Conservation (phyloP, 1,140 invertebrate species). For the Drosophila teissieri region DNA sequence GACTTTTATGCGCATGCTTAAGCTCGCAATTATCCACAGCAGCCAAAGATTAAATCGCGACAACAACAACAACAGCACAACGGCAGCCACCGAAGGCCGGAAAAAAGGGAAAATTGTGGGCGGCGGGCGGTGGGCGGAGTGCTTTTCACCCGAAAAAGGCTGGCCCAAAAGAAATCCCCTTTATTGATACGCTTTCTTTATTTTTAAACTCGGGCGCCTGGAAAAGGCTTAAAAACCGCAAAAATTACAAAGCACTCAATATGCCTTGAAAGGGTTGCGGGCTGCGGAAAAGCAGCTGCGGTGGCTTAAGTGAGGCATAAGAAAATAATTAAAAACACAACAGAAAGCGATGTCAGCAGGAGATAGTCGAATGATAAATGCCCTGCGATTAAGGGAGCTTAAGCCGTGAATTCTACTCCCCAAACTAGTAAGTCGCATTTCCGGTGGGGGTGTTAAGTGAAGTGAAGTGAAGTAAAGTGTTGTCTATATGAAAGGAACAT, state of each 20-base stretch:
- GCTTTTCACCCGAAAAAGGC: background rate
- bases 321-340: constrained; percentile 77
- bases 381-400: constrained; percentile 24
- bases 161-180: constrained; percentile 51
- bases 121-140: too few relatives aligned
- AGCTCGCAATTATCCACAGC: constrained; percentile 79
- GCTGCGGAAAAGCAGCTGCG: constrained; percentile 4
- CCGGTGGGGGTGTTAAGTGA: background rate
- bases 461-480: background rate
- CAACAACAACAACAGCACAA: constrained; percentile 25
- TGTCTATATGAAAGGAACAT: too few relatives aligned
- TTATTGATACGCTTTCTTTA: constrained; percentile 72
- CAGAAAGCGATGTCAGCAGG: constrained; percentile 28
- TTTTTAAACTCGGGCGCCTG: constrained; percentile 23
- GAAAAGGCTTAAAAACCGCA: constrained; percentile 72
- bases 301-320: constrained; percentile 70
- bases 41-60: constrained; percentile 78
- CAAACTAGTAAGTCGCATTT: background rate
- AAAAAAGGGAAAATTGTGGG: constrained; percentile 22
- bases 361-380: constrained; percentile 49
- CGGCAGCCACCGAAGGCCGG: constrained; percentile 7
- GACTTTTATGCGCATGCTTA: constrained; percentile 81
- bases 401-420: background rate
- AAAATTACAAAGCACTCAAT: constrained; percentile 76
- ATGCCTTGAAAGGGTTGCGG: constrained; percentile 20